Conservation (phyloP, 2,113 vertebrate genomes). For the Saimiri boliviensis region DNA sequence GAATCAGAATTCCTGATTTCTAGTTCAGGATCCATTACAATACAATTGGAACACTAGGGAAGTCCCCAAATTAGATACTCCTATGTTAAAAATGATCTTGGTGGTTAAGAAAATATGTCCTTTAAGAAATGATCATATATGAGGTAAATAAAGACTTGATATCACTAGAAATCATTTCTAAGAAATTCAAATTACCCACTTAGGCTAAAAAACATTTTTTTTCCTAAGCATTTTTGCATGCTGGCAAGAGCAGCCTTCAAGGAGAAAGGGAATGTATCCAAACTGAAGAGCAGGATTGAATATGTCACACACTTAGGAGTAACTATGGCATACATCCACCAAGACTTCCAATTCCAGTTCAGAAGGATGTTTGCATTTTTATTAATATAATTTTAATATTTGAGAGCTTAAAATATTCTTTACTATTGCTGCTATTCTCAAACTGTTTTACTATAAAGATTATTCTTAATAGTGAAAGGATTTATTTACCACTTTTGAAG, state of each 20-base stretch:
- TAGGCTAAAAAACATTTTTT: not conserved
- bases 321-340: not conserved
- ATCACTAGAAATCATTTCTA: not conserved
- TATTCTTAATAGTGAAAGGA: not conserved
- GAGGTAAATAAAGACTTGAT: not conserved
- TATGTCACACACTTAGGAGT: not conserved
- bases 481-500: not conserved
- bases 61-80: not conserved
- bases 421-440: not conserved
- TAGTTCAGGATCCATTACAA: not conserved
- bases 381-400: conserved; percentile 10
- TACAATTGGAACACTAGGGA: not conserved
- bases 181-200: not conserved
- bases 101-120: not conserved
- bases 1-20: not conserved
- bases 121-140: not conserved
- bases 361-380: not conserved
- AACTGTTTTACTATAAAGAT: not conserved
- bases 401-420: not conserved
- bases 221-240: not conserved
- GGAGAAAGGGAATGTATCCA: not conserved
- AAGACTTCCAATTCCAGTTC: not conserved
- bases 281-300: not conserved
- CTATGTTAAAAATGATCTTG: not conserved
- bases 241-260: not conserved